These are phyloP conservation scores for Acrocyrtus sp. DNA, from an alignment of 2,888 invertebrate species.

Conservation along the genomic window DNA sequence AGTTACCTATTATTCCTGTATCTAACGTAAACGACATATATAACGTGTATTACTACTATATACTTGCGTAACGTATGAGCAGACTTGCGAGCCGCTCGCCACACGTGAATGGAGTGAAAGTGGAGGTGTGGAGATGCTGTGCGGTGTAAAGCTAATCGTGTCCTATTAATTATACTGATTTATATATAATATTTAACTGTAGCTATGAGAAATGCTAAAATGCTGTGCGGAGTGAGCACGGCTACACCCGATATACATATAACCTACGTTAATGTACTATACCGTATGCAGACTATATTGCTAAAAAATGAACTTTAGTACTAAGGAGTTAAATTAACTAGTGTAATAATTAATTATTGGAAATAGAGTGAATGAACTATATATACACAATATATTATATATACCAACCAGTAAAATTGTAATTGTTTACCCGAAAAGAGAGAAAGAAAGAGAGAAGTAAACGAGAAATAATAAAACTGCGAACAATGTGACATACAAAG, in stretches of 20 bases:
- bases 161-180: conserved; percentile 29
- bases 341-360: too few relatives aligned
- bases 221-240: conserved; percentile 25
- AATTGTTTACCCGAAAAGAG: conserved; percentile 43
- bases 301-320: too few relatives aligned
- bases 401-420: conserved; percentile 40
- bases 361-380: conserved; percentile 14
- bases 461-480: background rate
- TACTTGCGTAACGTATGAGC: too few relatives aligned
- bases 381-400: conserved; percentile 12
- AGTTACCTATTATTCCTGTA: conserved; percentile 57
- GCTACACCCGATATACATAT: conserved; percentile 14
- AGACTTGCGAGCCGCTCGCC: too few relatives aligned
- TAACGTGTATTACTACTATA: conserved; percentile 9
- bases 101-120: too few relatives aligned
- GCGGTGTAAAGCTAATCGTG: conserved; percentile 5
- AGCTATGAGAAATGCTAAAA: background rate
- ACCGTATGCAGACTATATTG: too few relatives aligned
- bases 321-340: too few relatives aligned
- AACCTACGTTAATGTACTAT: too few relatives aligned
- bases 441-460: conserved; percentile 12
- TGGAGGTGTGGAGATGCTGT: too few relatives aligned
- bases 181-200: conserved; percentile 21
- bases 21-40: conserved; percentile 32
- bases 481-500: conserved; percentile 49